Evolutionary conservation across 1,140 invertebrate genomes (phyloP), one percentile per base, ranked within the genome.

Genomic region (Solenopsis invicta): DNA sequence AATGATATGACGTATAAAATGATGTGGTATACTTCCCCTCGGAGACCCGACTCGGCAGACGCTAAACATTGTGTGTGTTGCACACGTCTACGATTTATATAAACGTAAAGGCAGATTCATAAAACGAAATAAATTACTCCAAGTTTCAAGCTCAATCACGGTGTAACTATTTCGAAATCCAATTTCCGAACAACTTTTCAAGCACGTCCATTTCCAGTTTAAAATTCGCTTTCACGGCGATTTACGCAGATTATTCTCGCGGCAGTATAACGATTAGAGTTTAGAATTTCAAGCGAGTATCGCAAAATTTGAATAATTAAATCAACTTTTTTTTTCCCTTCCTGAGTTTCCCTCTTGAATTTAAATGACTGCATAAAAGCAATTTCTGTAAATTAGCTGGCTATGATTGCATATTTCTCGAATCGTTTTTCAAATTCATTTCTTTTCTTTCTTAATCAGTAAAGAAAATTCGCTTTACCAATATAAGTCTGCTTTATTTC

Each of bases 101-200:
- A 64, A 77, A 64, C 56, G 21, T 16, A 18, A 59, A 74, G 29
- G 9, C 8, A 74, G 54, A 84, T 84, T 74, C 59, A 61, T 74
- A n/a, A 24, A 75, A 62, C 18, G 9, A 84, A 34, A 84, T 64
- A 84, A 84, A 74, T 84, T 48, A 69, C 66, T 24, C 2, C 4
- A 50, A 69, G 66, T 69, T 50, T 12, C 41, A 10, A 29, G 37
- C 64, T 45, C 37, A 67, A 13, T 13, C 41, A 24, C 41, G 45
- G 37, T 12, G 13, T 75, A 75, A 74, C 41, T 61, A 74, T 71
- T 74, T 74, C 4, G 18, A 74, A 48, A 72, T n/a, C 2, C 62
- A 54, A 67, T 74, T 74, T 74, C 24, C 18, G 29, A 82, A 34
- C 37, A 72, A 59, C 54, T 74, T 12, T 61, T 61, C 41, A 61